Conservation (phyloP, 2,888 invertebrate genomes). For the Hydroisotoma schaefferi region DNA sequence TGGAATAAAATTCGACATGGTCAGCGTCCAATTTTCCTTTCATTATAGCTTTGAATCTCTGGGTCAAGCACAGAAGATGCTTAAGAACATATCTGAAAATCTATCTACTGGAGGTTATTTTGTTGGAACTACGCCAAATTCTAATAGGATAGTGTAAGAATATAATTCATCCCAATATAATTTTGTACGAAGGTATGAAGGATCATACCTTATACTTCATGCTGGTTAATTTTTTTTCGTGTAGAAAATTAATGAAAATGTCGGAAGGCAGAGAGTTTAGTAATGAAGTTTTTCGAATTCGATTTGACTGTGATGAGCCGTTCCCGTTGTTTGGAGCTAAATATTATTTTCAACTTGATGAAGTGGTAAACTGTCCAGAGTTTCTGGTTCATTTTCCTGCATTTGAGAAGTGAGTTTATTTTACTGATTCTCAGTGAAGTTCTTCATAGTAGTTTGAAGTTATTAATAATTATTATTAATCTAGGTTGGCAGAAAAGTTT, state of each 20-base stretch:
- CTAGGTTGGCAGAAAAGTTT: conserved; percentile 56
- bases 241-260: neutral
- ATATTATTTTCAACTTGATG: conserved; percentile 92
- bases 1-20: conserved; percentile 76
- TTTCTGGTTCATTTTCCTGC: conserved; percentile 92
- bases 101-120: conserved; percentile 88
- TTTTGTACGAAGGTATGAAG: neutral
- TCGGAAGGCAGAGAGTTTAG: conserved; percentile 58
- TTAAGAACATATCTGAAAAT: conserved; percentile 86
- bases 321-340: conserved; percentile 87
- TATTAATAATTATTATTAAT: conserved; percentile 19
- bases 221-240: neutral
- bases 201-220: neutral
- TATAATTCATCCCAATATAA: neutral
- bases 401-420: conserved; percentile 64
- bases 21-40: conserved; percentile 96
- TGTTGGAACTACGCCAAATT: conserved; percentile 94
- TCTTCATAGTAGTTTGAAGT: neutral
- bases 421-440: neutral
- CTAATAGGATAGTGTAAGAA: conserved; percentile 78
- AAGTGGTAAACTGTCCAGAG: conserved; percentile 97
- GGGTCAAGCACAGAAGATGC: conserved; percentile 83
- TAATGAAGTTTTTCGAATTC: conserved; percentile 73
- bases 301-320: conserved; percentile 62
- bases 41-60: conserved; percentile 94